phyloP scores from a whole-genome alignment of 2,113 vertebrate genomes.

The human region GRCh38 chr6:162028001-162028500 shows the following conservation, averaged over 20 bases:
- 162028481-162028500: background rate
- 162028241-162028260: background rate
- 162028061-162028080: background rate
- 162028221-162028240: background rate
- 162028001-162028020: background rate
- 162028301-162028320: background rate
- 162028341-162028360: background rate
- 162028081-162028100: background rate
- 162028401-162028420: accelerated
- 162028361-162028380: background rate
- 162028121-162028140: background rate
- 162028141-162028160: background rate
- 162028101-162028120: background rate
- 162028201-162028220: background rate
- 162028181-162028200: background rate
- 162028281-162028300: background rate
- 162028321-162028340: background rate
- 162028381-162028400: background rate
- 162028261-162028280: background rate
- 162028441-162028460: background rate
- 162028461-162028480: background rate
- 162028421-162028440: background rate
- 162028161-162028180: background rate
- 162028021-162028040: background rate
- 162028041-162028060: background rate